Evolutionary conservation across 2,888 invertebrate genomes (phyloP), one percentile per base, ranked within the genome.

Genomic region (Nomada ruficornis): DNA sequence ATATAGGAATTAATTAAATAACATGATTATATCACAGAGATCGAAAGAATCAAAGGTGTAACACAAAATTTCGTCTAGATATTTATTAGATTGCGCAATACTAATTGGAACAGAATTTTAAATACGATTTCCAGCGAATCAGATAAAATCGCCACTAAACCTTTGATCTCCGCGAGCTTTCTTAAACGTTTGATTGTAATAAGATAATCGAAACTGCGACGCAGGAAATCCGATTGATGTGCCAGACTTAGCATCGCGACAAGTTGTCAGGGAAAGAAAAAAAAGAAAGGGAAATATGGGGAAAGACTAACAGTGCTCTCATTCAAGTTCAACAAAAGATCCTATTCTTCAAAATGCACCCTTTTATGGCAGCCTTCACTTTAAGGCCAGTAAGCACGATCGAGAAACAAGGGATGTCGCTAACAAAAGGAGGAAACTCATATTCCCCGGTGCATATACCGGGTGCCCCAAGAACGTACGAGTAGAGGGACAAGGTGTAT

Each of bases 401-500:
- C 52, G 68, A 18, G 64, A 42, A 63, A 73, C 59, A 57, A 47
- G 50, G 18, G 15, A 62, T 55, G 47, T 73, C 69, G 73, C 67
- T 70, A 72, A 65, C 50, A 42, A 57, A 69, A 59, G 44, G 50
- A 23, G 15, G 50, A 23, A 65, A 63, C 54, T 71, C 42, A 55
- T 29, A 62, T 73, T 55, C 42, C 29, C 69, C 42, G 50, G 36
- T 3, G 36, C 29, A 55, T 52, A n/a, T 64, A 73, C 44, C 74
- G 77, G 83, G 73, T 77, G 82, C 74, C 60, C 60, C 36, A 57
- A 18, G 18, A 64, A 69, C 20, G 29, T 23, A 29, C 20, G 36
- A 9, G 42, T 0, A 54, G n/a, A 1, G 54, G 42, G 2, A 42
- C 23, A 81, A 80, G 81, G 80, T 85, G 75, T 87, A 82, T 80